Percentiles rank a stretch among this genome's conserved stretches.
phyloP scores from a whole-genome alignment of 2,888 invertebrate species.

The Oligia fasciuncula region DNA sequence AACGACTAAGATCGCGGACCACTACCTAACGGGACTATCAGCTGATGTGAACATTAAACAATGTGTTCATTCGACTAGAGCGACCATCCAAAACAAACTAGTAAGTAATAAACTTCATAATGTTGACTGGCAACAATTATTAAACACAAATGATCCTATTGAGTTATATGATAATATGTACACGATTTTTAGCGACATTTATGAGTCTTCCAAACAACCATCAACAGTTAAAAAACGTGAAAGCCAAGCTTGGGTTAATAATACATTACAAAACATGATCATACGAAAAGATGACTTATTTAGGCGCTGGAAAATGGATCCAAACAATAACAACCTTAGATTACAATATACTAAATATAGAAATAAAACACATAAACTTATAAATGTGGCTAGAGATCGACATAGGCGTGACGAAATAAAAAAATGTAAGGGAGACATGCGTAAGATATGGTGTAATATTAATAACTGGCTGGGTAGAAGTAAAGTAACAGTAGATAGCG shows the following conservation, averaged over 20 bases:
- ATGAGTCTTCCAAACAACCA: too few species aligned
- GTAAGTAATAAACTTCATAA: conserved; percentile 5
- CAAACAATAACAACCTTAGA: too few species aligned
- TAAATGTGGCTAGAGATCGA: too few species aligned
- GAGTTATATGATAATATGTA: conserved; percentile 1
- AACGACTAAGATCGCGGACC: conserved; percentile 7
- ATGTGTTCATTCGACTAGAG: neutral
- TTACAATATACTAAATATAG: too few species aligned
- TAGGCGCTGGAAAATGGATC: too few species aligned
- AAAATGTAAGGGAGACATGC: neutral
- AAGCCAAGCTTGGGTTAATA: too few species aligned
- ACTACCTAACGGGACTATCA: conserved; percentile 2
- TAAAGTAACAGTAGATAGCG: conserved; percentile 4
- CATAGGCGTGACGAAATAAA: too few species aligned
- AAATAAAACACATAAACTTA: too few species aligned
- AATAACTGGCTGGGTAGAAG: conserved; percentile 5
- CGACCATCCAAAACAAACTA: neutral
- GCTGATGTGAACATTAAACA: neutral
- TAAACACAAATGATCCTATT: conserved; percentile 1
- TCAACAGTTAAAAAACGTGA: too few species aligned
- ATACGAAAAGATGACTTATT: too few species aligned
- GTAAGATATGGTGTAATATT: conserved; percentile 1
- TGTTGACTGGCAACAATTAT: conserved; percentile 5
- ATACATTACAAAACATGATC: too few species aligned
- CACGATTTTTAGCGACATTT: too few species aligned